phyloP scores from a whole-genome alignment of 2,113 vertebrate genomes.

The Hepsetus odoe region DNA sequence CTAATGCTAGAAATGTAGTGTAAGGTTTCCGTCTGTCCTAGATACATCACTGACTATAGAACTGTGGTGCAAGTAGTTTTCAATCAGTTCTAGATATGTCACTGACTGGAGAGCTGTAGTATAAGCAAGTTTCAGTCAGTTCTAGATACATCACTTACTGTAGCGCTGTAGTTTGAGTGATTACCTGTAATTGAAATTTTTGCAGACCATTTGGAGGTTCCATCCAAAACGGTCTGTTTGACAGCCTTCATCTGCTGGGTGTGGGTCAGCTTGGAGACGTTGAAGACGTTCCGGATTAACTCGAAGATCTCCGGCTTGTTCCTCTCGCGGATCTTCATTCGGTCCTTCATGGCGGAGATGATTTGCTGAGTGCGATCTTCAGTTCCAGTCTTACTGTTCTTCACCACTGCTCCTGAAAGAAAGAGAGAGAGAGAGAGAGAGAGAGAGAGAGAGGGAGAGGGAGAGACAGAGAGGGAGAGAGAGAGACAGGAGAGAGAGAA shows the following conservation, averaged over 20 bases:
- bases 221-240: slow-evolving; percentile 93
- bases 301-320: slow-evolving; percentile 98
- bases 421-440: neutral
- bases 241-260: slow-evolving; percentile 93
- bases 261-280: slow-evolving; percentile 82
- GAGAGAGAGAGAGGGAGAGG: neutral
- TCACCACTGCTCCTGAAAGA: slow-evolving; percentile 92
- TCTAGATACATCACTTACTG: no score
- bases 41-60: no score
- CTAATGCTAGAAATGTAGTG: no score
- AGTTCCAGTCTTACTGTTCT: slow-evolving; percentile 93
- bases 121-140: no score
- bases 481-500: neutral
- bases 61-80: no score
- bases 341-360: slow-evolving; percentile 97
- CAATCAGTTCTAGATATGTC: no score
- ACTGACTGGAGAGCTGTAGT: no score
- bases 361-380: slow-evolving; percentile 96
- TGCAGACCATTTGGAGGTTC: slow-evolving; percentile 97
- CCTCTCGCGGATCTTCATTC: slow-evolving; percentile 97
- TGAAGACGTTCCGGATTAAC: slow-evolving; percentile 88
- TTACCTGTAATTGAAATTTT: slow-evolving; percentile 93
- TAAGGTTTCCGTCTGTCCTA: no score
- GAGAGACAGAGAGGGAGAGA: neutral
- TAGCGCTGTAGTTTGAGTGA: neutral